Evolutionary conservation across 2,888 invertebrate genomes (phyloP), one percentile per base, ranked within the genome.

Genomic region (Cerastis rubricosa): DNA sequence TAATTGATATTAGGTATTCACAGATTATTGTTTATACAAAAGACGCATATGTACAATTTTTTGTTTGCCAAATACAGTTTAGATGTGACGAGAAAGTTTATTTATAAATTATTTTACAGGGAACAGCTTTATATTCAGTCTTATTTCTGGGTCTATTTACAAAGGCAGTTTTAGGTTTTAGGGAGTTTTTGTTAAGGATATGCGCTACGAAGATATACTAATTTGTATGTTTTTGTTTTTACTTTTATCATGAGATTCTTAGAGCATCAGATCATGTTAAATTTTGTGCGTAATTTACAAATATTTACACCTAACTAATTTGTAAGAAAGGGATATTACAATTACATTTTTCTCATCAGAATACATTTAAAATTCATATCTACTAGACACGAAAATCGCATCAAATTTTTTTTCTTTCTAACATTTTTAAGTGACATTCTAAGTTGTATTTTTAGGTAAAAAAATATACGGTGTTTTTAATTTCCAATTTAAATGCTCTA

Each of bases 1-100:
- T 90, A 90, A 87, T 78, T 90, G 88, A 90, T 90, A 91, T 90
- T 90, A 89, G 79, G 85, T 91, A 90, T 90, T 91, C 89, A 91
- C 91, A 91, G 88, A 89, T 89, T 87, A 87, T 76, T 71, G 65
- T 76, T 80, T 67, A 78, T 78, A 86, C 76, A 88, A 47, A 76
- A 85, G 61, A 83, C 76, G 84, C 76, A 51, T 87, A 88, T 84
- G 81, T 87, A 87, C 86, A 88, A 61, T 76, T 76, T 68, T 72
- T 35, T 85, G 49, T 83, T 79, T 83, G 79, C 35, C 49, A 75
- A 73, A 71, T 71, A 51, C 12, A 22, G 79, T 85, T 83, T 76
- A 45, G 83, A 86, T 84, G 84, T 83, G 84, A 84, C 84, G 84
- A 84, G 86, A 84, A 78, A 85, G 70, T 66, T 40, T 47, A 19